Evolutionary conservation across 2,113 vertebrate genomes (phyloP).

Genomic region (Lycocorax pyrrhopterus): DNA sequence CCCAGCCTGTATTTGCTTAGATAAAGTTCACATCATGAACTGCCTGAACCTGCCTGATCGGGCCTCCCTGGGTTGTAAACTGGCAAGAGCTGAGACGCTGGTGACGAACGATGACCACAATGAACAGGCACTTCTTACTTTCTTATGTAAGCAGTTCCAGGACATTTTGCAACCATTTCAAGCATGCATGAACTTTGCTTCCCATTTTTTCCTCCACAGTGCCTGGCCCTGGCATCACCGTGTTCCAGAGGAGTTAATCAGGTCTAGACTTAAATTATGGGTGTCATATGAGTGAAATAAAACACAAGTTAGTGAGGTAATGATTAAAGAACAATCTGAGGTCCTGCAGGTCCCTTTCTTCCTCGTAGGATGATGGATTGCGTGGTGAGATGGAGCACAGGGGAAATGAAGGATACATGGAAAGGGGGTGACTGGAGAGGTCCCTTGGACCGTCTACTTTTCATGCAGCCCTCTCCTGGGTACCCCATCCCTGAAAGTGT

Average conservation of each 20-base stretch:
- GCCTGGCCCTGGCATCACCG: accelerated
- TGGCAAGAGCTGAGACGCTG: background rate
- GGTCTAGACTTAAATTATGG: background rate
- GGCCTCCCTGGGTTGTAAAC: background rate
- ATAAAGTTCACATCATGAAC: background rate
- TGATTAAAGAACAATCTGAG: background rate
- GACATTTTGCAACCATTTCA: background rate
- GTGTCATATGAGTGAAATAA: background rate
- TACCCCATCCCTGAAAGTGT: background rate
- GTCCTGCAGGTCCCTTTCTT: background rate
- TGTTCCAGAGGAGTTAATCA: background rate
- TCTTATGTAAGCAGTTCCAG: background rate
- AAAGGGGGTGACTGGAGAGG: background rate
- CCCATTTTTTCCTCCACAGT: background rate
- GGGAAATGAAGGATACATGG: background rate
- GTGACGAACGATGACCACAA: background rate
- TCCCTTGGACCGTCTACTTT: background rate
- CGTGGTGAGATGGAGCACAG: accelerated
- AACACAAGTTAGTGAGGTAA: background rate
- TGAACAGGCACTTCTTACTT: background rate
- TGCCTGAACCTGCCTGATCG: background rate
- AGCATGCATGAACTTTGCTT: background rate
- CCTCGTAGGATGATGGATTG: background rate
- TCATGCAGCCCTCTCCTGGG: background rate
- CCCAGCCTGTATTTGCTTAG: background rate